Base-by-base conservation (phyloP, 92 coral and sea anemone genomes). In the Hydrozoanthus gracilis region DNA sequence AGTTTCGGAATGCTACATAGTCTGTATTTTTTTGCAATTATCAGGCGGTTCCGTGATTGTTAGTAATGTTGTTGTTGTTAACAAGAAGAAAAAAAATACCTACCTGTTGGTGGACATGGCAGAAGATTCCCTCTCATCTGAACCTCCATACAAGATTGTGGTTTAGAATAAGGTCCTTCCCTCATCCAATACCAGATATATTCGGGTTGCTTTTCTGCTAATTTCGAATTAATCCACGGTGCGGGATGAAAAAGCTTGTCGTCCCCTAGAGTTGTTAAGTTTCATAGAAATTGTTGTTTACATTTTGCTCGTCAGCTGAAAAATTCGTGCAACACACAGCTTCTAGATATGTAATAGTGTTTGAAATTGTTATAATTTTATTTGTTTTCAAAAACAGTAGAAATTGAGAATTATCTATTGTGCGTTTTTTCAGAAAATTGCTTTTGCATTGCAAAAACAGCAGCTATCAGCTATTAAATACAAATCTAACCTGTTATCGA, bases 131-230 rank as follows among this genome's bases (percentile, higher is more conserved):
- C 98, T 76, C 97, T 87, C 76, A 92, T 52, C 46, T 90, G 91
- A 3, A 90, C 92, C 51, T 90, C 98, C 92, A 72, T 83, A 44
- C 98, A 94, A 11, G 95, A 94, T 5, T 88, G 74, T 2, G 93
- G 98, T 7, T 88, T 83, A 16, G 76, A 35, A 82, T 82, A 92
- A 7, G 91, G 92, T 0, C 98, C 95, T 65, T 94, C 98, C 76
- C 98, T 89, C 91, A 94, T 92, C 98, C 98, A 94, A 78, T 94
- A 94, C 98, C 98, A 94, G 76, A 94, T 94, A 58, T 85, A 77
- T 11, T 87, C 90, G 8, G 98, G 98, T 27, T 91, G 80, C 0
- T 87, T 12, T 54, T 90, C 94, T 72, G 67, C 64, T 56, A 82
- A 88, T 44, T 89, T 89, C 5, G 90, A 94, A 4, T 16, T 51